These are phyloP conservation scores for Spodoptera litura DNA, from an alignment of 1,140 invertebrate species.

Conservation along the genomic window DNA sequence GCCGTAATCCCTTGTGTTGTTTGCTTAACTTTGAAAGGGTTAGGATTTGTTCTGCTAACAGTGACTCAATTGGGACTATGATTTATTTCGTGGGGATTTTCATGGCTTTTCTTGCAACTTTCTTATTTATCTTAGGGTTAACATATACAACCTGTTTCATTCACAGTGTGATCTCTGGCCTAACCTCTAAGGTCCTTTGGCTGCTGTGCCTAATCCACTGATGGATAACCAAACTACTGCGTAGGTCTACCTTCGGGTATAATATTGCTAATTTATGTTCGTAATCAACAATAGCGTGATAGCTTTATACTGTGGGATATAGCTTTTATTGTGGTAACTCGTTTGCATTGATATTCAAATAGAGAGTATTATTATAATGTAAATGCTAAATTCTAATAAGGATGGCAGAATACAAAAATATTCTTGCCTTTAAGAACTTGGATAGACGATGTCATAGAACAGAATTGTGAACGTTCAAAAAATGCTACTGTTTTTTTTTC, in stretches of 20 bases:
- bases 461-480: too few relatives aligned
- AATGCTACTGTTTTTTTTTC: background rate
- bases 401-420: too few relatives aligned
- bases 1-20: constrained; percentile 32
- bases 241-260: background rate
- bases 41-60: background rate
- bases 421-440: too few relatives aligned
- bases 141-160: background rate
- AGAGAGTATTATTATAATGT: too few relatives aligned
- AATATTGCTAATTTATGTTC: background rate
- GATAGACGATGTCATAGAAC: too few relatives aligned
- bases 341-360: too few relatives aligned
- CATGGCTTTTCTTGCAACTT: background rate
- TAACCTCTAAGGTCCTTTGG: background rate
- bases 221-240: constrained; percentile 10
- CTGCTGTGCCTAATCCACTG: constrained; percentile 19
- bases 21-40: constrained; percentile 15
- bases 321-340: background rate
- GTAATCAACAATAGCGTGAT: background rate
- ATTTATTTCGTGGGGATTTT: constrained; percentile 1
- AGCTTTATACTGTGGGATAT: background rate
- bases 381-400: too few relatives aligned
- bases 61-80: background rate
- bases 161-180: constrained; percentile 1
- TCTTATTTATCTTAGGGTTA: background rate